Base-by-base conservation (phyloP, 2,888 invertebrate species). In the Cancer borealis region DNA sequence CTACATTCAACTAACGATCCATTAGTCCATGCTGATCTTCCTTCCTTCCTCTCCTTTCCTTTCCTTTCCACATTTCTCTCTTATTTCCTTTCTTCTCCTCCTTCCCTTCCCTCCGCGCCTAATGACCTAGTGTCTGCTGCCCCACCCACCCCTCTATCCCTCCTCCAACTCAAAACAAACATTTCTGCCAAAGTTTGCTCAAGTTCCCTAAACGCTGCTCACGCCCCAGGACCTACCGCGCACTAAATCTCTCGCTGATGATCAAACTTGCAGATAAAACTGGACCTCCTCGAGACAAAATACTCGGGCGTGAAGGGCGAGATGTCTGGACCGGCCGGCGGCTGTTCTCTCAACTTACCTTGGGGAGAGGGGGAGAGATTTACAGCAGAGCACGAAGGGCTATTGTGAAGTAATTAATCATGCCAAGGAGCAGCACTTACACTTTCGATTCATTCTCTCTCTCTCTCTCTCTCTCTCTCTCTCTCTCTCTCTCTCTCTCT, bases 191-290 rank as follows among this genome's bases (percentile, higher is more conserved):
- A 30, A 79, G 79, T 79, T 79, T 79, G 12, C 79, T 30, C 26
- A 30, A 79, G 79, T 30, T 79, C 12, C 79, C 79, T 79, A 79
- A 79, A 79, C 79, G 79, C 79, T 79, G 79, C 79, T 79, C 79
- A 79, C 79, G 79, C 79, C 30, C 30, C 79, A 30, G 8, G 79
- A 79, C 30, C 10, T 30, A 30, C 79, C 79, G 79, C 66, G 45
- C 91, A 91, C 91, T 91, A 91, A 91, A 91, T 91, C 91, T 91
- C 91, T 91, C 91, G 79, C 79, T 91, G 91, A 91, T 91, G 91
- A 91, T 91, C 91, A 91, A 91, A 91, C 91, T 91, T 91, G 60
- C 60, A 60, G 91, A 91, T 91, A 91, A 91, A 91, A 91, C 91
- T 91, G 54, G 91, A 66, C 54, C 66, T 49, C 39, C 79, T 79